These are phyloP conservation scores for Ceryle rudis DNA, from an alignment of 2,797 vertebrate species.

Conservation along the genomic window DNA sequence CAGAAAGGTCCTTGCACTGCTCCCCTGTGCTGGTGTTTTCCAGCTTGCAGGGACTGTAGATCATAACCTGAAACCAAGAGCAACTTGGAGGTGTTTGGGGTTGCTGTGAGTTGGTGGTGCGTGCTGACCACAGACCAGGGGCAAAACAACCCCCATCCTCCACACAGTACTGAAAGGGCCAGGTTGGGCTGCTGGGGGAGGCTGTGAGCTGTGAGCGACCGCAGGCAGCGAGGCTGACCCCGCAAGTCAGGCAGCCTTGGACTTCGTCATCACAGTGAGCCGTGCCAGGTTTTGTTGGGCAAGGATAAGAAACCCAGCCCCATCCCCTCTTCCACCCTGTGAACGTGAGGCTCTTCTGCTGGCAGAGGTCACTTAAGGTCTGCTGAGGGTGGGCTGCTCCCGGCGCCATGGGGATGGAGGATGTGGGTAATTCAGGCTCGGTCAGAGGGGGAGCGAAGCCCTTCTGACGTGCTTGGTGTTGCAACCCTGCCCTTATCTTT, in stretches of 20 bases:
- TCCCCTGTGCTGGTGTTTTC: neutral
- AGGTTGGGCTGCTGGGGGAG: neutral
- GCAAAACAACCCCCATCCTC: neutral
- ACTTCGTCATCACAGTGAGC: neutral
- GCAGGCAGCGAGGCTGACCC: neutral
- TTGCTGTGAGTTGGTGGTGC: fast-evolving
- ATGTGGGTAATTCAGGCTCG: fast-evolving
- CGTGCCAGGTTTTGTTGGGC: neutral
- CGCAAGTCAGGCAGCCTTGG: neutral
- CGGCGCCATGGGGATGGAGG: fast-evolving
- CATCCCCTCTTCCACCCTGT: fast-evolving
- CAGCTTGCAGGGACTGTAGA: neutral
- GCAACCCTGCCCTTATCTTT: conserved; percentile 33
- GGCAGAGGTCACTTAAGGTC: neutral
- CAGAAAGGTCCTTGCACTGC: neutral
- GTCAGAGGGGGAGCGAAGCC: neutral
- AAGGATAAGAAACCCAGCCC: neutral
- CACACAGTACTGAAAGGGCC: fast-evolving
- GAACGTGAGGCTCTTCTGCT: neutral
- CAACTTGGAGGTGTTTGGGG: neutral
- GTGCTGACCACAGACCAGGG: fast-evolving
- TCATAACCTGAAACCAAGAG: neutral
- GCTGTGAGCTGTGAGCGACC: neutral
- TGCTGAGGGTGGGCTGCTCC: neutral
- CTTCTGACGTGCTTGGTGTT: neutral